Percentiles rank a stretch among this genome's conserved stretches.
Evolutionary conservation across 2,888 invertebrate species (phyloP).

Genomic region (Masnerella sp.): DNA sequence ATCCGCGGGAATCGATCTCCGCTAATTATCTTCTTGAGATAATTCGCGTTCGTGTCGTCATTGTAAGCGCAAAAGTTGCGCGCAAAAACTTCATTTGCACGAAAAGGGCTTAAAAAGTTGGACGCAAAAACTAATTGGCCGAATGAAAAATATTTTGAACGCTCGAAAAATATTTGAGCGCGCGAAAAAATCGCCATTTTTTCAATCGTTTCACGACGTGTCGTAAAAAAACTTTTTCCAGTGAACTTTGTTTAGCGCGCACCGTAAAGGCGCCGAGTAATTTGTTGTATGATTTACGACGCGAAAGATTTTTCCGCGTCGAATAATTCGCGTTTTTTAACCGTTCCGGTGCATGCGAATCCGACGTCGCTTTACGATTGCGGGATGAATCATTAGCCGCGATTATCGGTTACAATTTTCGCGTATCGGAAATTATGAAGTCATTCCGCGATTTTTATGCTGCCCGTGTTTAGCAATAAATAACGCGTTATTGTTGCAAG

Average conservation of each 20-base stretch:
- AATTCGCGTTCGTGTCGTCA: conserved; percentile 17
- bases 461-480: conserved; percentile 13
- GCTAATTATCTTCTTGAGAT: conserved; percentile 30
- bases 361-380: conserved; percentile 14
- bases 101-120: too few relatives aligned
- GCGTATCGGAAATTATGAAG: neutral
- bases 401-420: conserved; percentile 1
- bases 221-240: too few relatives aligned
- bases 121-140: too few relatives aligned
- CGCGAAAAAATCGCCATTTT: too few relatives aligned
- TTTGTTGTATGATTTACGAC: conserved; percentile 19
- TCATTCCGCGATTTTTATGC: neutral
- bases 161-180: too few relatives aligned
- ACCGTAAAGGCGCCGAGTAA: conserved; percentile 17
- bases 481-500: conserved; percentile 20
- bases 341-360: neutral
- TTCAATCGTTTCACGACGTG: too few relatives aligned
- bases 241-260: too few relatives aligned
- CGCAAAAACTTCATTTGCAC: neutral
- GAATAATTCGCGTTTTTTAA: too few relatives aligned
- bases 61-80: neutral
- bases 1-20: conserved; percentile 30
- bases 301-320: too few relatives aligned
- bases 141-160: too few relatives aligned
- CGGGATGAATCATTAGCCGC: conserved; percentile 20